phyloP scores from a whole-genome alignment of 2,113 vertebrate species.

The Diglossa brunneiventris region DNA sequence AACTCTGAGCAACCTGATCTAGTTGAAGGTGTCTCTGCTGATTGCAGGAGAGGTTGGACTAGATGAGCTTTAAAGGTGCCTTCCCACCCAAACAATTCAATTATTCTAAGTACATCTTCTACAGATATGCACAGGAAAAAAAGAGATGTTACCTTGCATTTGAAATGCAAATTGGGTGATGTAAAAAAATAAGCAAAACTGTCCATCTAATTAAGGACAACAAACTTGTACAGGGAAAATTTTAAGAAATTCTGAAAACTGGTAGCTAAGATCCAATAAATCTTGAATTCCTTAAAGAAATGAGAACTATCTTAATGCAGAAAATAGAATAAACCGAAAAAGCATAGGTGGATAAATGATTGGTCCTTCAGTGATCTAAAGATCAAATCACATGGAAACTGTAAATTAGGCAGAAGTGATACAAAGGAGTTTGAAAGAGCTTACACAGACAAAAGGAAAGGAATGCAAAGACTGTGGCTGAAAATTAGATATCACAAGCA shows the following conservation, averaged over 20 bases:
- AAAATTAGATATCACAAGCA: not conserved
- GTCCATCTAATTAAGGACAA: not conserved
- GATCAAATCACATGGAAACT: not conserved
- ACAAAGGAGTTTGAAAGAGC: not conserved
- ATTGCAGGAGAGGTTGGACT: not conserved
- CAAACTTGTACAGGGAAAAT: not conserved
- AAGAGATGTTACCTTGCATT: not conserved
- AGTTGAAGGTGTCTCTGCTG: not conserved
- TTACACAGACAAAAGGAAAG: not conserved
- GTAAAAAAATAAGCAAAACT: not conserved
- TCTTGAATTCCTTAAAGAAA: not conserved
- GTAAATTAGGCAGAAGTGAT: not conserved
- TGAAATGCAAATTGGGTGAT: not conserved
- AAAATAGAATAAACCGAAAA: not conserved
- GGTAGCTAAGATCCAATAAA: not conserved
- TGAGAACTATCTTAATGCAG: not conserved
- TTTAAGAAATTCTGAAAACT: not conserved
- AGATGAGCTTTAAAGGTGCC: not conserved
- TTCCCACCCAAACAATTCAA: not conserved
- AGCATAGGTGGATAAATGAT: not conserved
- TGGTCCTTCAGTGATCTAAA: not conserved
- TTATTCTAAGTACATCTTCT: not conserved
- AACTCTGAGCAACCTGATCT: not conserved
- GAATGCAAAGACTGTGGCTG: not conserved
- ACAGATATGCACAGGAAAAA: not conserved